Base-by-base conservation (phyloP, 2,113 vertebrate genomes). In the Cinclus cinclus region DNA sequence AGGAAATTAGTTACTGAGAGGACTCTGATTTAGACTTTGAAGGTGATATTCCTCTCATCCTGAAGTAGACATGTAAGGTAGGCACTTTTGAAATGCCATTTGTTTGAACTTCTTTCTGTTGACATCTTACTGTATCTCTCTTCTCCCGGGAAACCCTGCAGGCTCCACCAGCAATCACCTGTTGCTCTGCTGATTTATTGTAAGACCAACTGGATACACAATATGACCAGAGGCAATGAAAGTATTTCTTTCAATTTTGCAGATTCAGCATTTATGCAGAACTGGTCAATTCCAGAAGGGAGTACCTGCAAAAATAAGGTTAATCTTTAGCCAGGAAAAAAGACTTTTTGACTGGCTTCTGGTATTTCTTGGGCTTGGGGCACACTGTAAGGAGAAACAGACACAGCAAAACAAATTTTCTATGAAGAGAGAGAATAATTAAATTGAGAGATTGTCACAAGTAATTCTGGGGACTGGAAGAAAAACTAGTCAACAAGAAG, bases 361-460 rank as follows among this genome's bases (percentile, higher is more conserved):
- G 37, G 20, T 47, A 64, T 74, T 87, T 81, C 46, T 82, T 87
- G 11, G 23, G 31, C n/a, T 84, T 71, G 25, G 25, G 55, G 50
- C 11, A 90, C 55, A 64, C 10, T 64, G 3, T 71, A 30, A 75
- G 70, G 42, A 93, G 31, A 13, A 94, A 65, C 53, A 81, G 44
- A 88, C 56, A 47, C 2, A 58, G 28, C 28, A 83, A 91, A 70
- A 55, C 41, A 52, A 69, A 59, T 93, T 86, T 81, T 25, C 46
- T 84, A 9, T 49, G 41, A 89, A 95, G 92, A 91, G 55, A 60
- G 49, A 87, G 82, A 60, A 70, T 85, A 81, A 90, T 62, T 87
- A 95, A 94, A 79, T 64, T 73, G n/a, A 83, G 83, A 87, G 68
- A 75, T 70, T 95, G 65, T 55, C 85, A 73, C 30, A 95, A 92